Evolutionary conservation across 2,113 vertebrate species (phyloP).

Genomic region (Pteropus alecto): DNA sequence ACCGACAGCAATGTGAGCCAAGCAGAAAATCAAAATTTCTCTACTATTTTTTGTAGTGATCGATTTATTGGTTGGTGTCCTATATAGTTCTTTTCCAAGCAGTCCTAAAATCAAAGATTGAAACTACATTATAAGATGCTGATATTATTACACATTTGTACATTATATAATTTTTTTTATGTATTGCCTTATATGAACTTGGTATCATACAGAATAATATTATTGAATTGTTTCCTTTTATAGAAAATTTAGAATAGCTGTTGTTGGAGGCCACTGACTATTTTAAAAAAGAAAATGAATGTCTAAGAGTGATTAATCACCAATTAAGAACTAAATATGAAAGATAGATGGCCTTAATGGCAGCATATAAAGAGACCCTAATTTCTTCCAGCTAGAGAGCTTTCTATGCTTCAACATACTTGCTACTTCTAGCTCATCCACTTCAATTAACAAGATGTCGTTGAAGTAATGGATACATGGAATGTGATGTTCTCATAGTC

Average conservation of each 20-base stretch:
- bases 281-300: conserved; percentile 17
- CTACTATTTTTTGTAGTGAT: not conserved
- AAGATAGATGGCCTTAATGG: not conserved
- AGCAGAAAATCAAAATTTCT: not conserved
- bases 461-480: not conserved
- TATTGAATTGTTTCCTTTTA: not conserved
- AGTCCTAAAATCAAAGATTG: not conserved
- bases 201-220: not conserved
- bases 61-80: not conserved
- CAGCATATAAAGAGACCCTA: not conserved
- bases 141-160: not conserved
- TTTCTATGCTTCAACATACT: not conserved
- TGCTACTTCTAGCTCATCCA: not conserved
- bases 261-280: not conserved
- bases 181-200: not conserved
- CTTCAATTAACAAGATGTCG: not conserved
- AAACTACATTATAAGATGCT: not conserved
- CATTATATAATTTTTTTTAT: not conserved
- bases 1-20: not conserved
- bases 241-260: not conserved
- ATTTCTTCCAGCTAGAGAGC: not conserved
- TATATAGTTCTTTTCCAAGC: not conserved
- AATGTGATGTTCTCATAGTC: not conserved
- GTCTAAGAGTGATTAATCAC: not conserved
- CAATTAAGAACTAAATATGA: not conserved